phyloP scores from a whole-genome alignment of 2,113 vertebrate species.

The Hyperopisus bebe region DNA sequence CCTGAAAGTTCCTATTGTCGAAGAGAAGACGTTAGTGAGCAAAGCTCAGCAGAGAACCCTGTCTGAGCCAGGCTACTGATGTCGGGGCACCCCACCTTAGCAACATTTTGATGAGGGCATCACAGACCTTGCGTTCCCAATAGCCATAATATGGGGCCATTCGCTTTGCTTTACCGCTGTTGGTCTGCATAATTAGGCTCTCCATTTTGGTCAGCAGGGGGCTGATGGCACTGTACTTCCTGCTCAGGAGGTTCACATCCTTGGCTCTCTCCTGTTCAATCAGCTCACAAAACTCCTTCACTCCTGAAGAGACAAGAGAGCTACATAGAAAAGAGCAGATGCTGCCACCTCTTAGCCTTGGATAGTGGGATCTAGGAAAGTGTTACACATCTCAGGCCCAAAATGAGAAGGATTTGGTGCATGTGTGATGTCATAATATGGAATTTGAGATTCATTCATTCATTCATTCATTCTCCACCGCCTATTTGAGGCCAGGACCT shows the following conservation, averaged over 20 bases:
- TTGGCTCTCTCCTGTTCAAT: conserved; percentile 67
- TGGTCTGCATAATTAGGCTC: conserved; percentile 66
- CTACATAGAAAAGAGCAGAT: background rate
- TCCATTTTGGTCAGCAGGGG: conserved; percentile 77
- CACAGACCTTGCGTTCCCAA: conserved; percentile 78
- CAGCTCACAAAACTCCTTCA: conserved; percentile 78
- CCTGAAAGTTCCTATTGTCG: conserved; percentile 70
- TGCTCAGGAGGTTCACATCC: conserved; percentile 62
- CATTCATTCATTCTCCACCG: background rate
- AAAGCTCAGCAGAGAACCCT: background rate
- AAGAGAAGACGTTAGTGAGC: conserved; percentile 3
- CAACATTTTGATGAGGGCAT: conserved; percentile 71
- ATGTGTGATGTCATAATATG: background rate
- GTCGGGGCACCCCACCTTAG: conserved; percentile 63
- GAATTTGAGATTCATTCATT: background rate
- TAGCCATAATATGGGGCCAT: conserved; percentile 74
- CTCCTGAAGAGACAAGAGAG: conserved; percentile 50
- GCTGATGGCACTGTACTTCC: conserved; percentile 71
- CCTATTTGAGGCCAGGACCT: background rate
- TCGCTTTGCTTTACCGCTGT: conserved; percentile 67
- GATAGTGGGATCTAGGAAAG: background rate
- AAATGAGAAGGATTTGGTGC: background rate
- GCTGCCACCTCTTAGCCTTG: background rate
- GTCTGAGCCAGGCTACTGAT: background rate
- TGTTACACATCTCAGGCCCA: background rate